Conservation (phyloP, 2,888 invertebrate genomes). For the Nemurella pictetii region DNA sequence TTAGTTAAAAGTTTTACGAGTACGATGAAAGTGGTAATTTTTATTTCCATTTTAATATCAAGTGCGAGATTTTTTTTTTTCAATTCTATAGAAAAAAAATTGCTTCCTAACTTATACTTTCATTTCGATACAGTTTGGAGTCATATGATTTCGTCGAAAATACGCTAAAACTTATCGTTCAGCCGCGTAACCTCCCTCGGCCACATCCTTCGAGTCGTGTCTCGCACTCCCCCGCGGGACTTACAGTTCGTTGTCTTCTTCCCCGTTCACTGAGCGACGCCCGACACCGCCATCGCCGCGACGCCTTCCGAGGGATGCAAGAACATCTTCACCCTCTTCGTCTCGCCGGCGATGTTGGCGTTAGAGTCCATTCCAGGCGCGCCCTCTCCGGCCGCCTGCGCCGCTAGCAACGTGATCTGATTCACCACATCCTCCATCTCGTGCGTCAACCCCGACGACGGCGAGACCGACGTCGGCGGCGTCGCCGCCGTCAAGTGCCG, state of each 20-base stretch:
- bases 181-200: neutral
- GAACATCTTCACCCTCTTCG: conserved; percentile 35
- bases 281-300: conserved; percentile 52
- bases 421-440: conserved; percentile 85
- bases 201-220: conserved; percentile 1
- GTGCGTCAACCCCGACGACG: conserved; percentile 63
- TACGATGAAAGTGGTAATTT: conserved; percentile 19
- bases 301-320: conserved; percentile 58
- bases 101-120: conserved; percentile 9
- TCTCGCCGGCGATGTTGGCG: conserved; percentile 53
- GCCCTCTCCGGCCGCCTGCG: conserved; percentile 70
- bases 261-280: no score
- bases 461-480: conserved; percentile 57
- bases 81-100: conserved; percentile 9
- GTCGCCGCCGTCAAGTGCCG: conserved; percentile 42
- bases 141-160: conserved; percentile 27
- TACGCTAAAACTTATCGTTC: conserved; percentile 30
- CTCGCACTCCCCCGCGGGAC: neutral
- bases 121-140: conserved; percentile 19
- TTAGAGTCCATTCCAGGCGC: conserved; percentile 56
- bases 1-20: neutral
- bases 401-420: conserved; percentile 76
- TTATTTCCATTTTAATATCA: conserved; percentile 17
- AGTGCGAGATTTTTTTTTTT: conserved; percentile 16
- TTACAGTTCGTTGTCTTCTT: conserved; percentile 24